Evolutionary conservation across 1,140 invertebrate species (phyloP).

Genomic region (Achroia grisella): DNA sequence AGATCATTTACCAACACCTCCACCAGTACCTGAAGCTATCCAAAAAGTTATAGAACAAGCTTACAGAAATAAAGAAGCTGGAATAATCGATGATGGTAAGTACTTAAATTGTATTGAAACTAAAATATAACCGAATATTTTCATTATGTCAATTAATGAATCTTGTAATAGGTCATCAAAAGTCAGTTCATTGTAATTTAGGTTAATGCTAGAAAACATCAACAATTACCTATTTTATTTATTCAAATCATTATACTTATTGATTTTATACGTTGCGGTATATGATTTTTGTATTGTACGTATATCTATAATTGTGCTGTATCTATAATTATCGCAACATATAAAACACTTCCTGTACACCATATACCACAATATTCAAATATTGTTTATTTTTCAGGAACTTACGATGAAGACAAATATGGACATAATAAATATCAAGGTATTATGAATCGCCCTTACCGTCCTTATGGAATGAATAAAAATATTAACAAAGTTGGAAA

Average conservation of each 20-base stretch:
- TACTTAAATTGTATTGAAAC: conserved; percentile 5
- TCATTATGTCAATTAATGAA: no score
- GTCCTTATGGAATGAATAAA: not conserved
- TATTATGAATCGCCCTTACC: not conserved
- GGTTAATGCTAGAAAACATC: not conserved
- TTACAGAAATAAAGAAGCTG: conserved; percentile 32
- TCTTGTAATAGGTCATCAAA: no score
- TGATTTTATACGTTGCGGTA: no score
- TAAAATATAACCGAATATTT: no score
- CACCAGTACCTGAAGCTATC: conserved; percentile 69
- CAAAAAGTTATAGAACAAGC: conserved; percentile 69
- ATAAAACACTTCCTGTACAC: no score
- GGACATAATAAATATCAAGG: conserved; percentile 37
- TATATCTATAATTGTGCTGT: no score
- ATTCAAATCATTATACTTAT: no score
- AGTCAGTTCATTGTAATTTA: no score
- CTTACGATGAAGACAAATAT: conserved; percentile 52
- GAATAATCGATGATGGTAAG: conserved; percentile 50
- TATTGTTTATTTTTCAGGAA: conserved; percentile 25
- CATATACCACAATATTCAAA: no score
- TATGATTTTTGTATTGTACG: no score
- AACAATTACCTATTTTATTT: not conserved
- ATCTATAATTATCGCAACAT: no score
- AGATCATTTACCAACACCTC: conserved; percentile 86
- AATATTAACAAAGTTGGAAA: not conserved